Base-by-base conservation (phyloP, 2,888 invertebrate genomes). In the Acronicta aceris region DNA sequence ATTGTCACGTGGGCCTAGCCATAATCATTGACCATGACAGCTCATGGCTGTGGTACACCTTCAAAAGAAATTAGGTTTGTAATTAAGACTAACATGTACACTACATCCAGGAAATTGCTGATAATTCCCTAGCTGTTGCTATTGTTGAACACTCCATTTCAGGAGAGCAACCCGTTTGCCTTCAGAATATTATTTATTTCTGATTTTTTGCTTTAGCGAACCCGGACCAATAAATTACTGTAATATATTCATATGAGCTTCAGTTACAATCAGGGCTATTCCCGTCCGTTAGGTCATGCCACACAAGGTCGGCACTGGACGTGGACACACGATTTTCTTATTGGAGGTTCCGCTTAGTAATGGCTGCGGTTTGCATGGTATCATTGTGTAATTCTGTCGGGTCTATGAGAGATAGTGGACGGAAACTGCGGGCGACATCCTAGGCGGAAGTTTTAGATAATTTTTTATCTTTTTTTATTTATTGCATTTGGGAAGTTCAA, bases 311-410 rank as follows among this genome's bases (percentile, higher is more conserved):
- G 41, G 40, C 7, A 17, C 63, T 73, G 51, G 50, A 74, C 30
- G 41, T 54, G 46, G 49, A 69, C 53, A 51, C 52, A 74, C 69
- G 47, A 64, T 38, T 47, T 62, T 62, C 68, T 72, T 72, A 76
- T 75, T 75, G 62, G 45, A 43, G 42, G 63, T 72, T 76, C 78
- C 75, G 76, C 56, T 75, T 55, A 13, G 27, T 60, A 76, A 75
- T 59, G 49, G 41, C 21, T 51, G 43, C 13, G 36, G 17, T 46
- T 30, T 15, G 27, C 33, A 15, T 48, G 9, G 36, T 59, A 49
- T 66, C 59, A 41, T 52, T 53, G 52, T n/a, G 13, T 40, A 33
- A 50, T 16, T 51, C 49, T 50, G 17, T 8, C 16, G 25, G 36
- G 5, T 46, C n/a, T 55, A 43, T 54, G 41, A 50, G 48, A 40